Evolutionary conservation across 2,797 vertebrate genomes (phyloP), one percentile per base, ranked within the genome.

Genomic region (Platyrinchus mystaceus): DNA sequence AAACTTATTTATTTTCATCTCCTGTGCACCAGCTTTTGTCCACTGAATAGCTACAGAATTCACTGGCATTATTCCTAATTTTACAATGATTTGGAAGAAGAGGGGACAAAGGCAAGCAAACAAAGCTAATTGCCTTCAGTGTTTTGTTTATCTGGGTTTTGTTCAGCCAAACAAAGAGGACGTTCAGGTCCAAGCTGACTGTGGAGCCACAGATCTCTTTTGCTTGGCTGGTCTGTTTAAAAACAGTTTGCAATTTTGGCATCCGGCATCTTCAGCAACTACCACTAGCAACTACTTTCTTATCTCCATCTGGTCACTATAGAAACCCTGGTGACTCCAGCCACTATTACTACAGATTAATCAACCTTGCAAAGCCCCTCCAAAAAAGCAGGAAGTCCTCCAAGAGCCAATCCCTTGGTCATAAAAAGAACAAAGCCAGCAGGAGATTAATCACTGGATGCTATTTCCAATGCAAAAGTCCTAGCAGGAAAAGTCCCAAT

Each of bases 81-180:
- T 96, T 90, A 94, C 90, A 95, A 82, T 85, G 67, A 95, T 96
- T 93, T 92, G 84, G 83, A 81, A 86, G 92, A 90, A 94, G 53
- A 86, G 91, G 79, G 86, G 52, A 95, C 95, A 95, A 95, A 95
- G 84, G 81, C 90, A 93, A 94, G 95, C 95, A 96, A 96, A 95
- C 75, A 94, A 96, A 92, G 90, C 86, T 95, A 89, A 89, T 83
- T 95, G 90, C 93, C 94, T 96, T 94, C 84, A 89, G 27, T 87
- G 68, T 84, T 93, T 88, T 94, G 90, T 95, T 94, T 95, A 94
- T 90, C 81, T 89, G 86, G 30, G 47, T 93, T 94, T 93, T 95
- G 87, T 94, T 91, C 76, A 68, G 84, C 50, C 75, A 93, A 89
- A 96, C 76, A 93, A 95, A 97, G 96, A 86, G 58, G 90, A 95